phyloP scores from a whole-genome alignment of 2,113 vertebrate genomes.

The Vombatus ursinus region DNA sequence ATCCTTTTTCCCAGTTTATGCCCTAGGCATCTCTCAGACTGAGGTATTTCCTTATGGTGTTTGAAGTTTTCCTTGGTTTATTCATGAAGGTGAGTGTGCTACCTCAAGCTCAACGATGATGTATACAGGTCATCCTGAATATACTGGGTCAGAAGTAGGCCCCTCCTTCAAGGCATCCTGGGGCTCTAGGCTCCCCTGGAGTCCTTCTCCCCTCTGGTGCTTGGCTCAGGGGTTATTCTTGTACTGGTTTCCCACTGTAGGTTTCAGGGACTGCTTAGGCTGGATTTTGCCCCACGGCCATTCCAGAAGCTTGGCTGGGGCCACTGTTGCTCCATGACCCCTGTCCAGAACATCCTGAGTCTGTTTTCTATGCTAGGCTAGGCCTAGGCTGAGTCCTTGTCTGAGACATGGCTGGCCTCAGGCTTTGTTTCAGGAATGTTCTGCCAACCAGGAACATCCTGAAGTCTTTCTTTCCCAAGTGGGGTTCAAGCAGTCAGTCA shows the following conservation, averaged over 20 bases:
- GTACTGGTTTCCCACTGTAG: background rate
- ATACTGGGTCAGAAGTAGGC: background rate
- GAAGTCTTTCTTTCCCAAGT: too few species aligned
- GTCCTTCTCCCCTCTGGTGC: background rate
- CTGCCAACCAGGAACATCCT: too few species aligned
- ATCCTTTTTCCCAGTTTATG: background rate
- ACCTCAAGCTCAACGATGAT: background rate
- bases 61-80: background rate
- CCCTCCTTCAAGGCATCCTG: background rate
- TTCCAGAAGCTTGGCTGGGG: too few species aligned
- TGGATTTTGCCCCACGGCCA: too few species aligned
- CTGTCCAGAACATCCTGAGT: too few species aligned
- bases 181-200: too few species aligned
- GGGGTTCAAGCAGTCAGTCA: too few species aligned
- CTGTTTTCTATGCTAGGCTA: too few species aligned
- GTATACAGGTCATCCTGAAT: background rate
- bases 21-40: background rate
- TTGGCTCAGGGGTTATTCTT: background rate
- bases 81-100: background rate
- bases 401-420: too few species aligned
- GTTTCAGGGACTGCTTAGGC: background rate
- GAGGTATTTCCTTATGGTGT: background rate
- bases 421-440: too few species aligned
- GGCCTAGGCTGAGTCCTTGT: too few species aligned
- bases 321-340: too few species aligned